Evolutionary conservation across 53 echinoderm and acorn worm genomes (phyloP).

Genomic region (Temnopleurus reevesii): DNA sequence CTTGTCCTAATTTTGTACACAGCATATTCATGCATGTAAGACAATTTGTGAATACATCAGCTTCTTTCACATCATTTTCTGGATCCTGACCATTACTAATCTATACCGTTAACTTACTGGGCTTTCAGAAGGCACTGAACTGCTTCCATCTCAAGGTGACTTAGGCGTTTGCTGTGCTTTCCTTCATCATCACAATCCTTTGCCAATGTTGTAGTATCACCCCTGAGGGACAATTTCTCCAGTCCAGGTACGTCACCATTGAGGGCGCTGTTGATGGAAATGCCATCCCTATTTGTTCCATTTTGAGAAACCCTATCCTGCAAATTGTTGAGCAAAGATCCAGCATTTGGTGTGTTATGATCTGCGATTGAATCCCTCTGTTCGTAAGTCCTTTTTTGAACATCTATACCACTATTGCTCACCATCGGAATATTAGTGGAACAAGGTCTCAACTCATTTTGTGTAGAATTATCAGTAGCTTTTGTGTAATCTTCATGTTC

Average conservation of each 20-base stretch:
- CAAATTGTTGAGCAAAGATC: background rate
- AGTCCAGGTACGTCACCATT: background rate
- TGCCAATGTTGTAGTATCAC: background rate
- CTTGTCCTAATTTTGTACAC: too few species aligned
- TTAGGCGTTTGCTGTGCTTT: too few species aligned
- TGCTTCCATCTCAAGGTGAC: background rate
- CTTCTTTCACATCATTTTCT: too few species aligned
- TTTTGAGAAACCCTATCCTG: background rate
- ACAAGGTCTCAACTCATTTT: too few species aligned
- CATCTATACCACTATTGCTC: too few species aligned
- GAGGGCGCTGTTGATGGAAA: background rate
- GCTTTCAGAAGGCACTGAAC: constrained; percentile 35
- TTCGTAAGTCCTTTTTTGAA: background rate
- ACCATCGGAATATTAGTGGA: too few species aligned
- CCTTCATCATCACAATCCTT: background rate
- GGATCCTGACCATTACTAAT: too few species aligned
- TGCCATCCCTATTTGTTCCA: background rate
- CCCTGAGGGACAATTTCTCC: background rate
- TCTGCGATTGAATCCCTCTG: background rate
- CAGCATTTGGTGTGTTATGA: background rate
- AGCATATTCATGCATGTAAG: too few species aligned
- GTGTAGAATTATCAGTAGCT: too few species aligned
- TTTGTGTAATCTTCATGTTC: too few species aligned
- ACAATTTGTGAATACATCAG: too few species aligned
- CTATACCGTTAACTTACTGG: too few species aligned